Evolutionary conservation across 2,113 vertebrate genomes (phyloP).

Genomic region (Pantherophis guttatus): DNA sequence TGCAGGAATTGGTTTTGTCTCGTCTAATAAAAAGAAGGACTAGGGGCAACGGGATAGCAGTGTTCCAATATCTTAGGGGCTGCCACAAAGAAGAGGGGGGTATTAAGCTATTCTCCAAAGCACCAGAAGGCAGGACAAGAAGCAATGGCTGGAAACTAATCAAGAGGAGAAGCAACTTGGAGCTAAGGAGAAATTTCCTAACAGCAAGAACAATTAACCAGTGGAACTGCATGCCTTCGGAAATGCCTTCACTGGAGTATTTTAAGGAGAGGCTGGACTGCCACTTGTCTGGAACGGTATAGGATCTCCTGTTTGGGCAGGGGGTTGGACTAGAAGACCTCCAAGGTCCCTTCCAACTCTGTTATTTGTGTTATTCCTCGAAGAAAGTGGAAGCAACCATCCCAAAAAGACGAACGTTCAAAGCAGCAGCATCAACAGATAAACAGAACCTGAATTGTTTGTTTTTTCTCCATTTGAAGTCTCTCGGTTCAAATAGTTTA

Average conservation of each 20-base stretch:
- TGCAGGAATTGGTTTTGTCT: not conserved
- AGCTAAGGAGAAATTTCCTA: not conserved
- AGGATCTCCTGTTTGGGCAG: not conserved
- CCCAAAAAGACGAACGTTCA: not conserved
- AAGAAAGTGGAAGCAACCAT: not conserved
- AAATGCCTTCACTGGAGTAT: not conserved
- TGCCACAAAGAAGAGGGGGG: not conserved
- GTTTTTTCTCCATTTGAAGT: not conserved
- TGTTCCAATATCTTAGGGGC: not conserved
- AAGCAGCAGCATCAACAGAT: not conserved
- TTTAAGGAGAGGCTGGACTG: not conserved
- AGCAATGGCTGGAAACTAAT: not conserved
- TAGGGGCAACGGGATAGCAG: not conserved
- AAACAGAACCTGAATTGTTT: not conserved
- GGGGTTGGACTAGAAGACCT: not conserved
- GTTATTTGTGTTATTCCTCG: not conserved
- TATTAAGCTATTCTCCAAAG: not conserved
- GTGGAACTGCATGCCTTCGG: not conserved
- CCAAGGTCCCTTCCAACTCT: not conserved
- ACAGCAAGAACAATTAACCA: not conserved
- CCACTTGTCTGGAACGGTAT: not conserved
- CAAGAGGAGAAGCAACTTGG: not conserved
- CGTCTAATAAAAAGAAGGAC: not conserved
- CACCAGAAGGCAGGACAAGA: not conserved
- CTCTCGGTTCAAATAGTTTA: not conserved